Percentiles rank a stretch among this genome's conserved stretches.
Conservation (phyloP, 2,113 vertebrate genomes). For the Xiphophorus hellerii region DNA sequence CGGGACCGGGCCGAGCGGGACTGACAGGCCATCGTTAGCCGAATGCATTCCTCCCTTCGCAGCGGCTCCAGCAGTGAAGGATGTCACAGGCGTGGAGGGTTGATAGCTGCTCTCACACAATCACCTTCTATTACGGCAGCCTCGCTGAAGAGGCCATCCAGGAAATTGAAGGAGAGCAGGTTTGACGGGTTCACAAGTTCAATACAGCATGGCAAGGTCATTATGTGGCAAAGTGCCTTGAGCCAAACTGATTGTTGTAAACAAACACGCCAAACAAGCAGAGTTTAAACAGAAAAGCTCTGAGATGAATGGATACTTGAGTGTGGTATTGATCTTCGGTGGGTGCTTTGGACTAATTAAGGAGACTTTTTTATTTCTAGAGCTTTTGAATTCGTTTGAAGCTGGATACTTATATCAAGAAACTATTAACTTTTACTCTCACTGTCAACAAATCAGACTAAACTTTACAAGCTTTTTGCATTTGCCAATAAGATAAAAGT, state of each 20-base stretch:
- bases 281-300: conserved; percentile 11
- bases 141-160: conserved; percentile 45
- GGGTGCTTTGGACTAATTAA: conserved; percentile 16
- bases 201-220: conserved; percentile 39
- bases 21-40: conserved; percentile 65
- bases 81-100: conserved; percentile 46
- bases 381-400: background rate
- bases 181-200: conserved; percentile 62
- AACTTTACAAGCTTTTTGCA: background rate
- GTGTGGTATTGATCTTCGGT: conserved; percentile 13
- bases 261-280: conserved; percentile 13
- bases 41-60: conserved; percentile 37
- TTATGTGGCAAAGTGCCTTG: conserved; percentile 30
- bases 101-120: conserved; percentile 50
- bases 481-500: too few relatives aligned
- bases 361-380: background rate
- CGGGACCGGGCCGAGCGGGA: conserved; percentile 10
- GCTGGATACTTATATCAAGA: background rate
- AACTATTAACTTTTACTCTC: background rate
- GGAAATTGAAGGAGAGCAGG: conserved; percentile 50
- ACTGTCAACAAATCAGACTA: background rate
- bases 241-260: conserved; percentile 6
- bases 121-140: conserved; percentile 59
- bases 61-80: conserved; percentile 47
- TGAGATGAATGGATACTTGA: conserved; percentile 1